Evolutionary conservation across 2,113 vertebrate genomes (phyloP).

Genomic region (Lophura nycthemera): DNA sequence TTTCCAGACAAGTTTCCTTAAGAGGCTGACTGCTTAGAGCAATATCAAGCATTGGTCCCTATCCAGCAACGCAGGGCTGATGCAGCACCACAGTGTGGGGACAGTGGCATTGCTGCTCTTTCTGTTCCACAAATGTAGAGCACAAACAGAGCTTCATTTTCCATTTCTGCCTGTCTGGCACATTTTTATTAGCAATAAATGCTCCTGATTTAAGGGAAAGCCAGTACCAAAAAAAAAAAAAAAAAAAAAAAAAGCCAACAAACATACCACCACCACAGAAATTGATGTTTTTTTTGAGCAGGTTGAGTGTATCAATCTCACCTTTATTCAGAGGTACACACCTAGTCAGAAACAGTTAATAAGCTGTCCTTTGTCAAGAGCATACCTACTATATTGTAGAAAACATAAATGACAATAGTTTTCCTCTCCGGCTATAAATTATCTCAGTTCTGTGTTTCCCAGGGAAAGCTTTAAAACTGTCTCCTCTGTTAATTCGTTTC

Average conservation of each 20-base stretch:
- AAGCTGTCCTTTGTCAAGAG: background rate
- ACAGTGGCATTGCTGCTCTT: background rate
- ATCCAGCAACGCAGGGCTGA: background rate
- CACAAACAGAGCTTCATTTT: background rate
- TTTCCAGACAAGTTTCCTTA: background rate
- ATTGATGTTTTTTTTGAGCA: background rate
- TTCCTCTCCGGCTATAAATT: background rate
- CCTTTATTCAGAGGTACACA: background rate
- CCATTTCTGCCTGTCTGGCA: background rate
- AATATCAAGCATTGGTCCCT: background rate
- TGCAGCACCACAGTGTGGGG: background rate
- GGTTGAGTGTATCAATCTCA: background rate
- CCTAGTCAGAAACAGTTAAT: background rate
- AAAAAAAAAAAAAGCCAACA: background rate
- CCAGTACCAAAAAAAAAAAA: background rate
- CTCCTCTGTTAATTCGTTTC: background rate
- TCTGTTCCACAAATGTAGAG: background rate
- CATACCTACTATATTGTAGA: background rate
- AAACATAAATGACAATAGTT: background rate
- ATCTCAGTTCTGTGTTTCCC: background rate
- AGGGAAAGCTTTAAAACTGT: background rate
- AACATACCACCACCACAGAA: background rate
- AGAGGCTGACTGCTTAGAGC: background rate
- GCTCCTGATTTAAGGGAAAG: background rate
- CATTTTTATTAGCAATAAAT: background rate